These are phyloP conservation scores for Lates japonicus DNA, from an alignment of 2,797 vertebrate genomes.

Conservation along the genomic window DNA sequence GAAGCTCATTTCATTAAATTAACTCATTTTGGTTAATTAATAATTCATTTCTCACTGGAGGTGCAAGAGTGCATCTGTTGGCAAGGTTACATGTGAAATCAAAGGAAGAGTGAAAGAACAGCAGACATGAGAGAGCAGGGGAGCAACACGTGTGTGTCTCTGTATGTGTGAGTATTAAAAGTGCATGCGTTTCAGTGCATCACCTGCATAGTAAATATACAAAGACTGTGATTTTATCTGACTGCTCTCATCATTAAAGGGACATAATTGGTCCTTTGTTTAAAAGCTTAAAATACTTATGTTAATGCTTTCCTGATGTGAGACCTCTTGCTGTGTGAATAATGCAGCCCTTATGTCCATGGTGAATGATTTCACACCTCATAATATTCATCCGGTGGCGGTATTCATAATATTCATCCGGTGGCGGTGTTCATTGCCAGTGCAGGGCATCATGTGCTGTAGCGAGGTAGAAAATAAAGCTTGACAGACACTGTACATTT, in stretches of 20 bases:
- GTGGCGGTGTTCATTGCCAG: not conserved
- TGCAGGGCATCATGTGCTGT: not conserved
- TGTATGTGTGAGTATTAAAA: not conserved
- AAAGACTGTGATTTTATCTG: not conserved
- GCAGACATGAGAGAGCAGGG: not conserved
- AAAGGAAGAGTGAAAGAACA: slow-evolving; percentile 14
- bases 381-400: not conserved
- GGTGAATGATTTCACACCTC: not conserved
- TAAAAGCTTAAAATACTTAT: too few relatives aligned
- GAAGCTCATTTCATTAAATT: slow-evolving; percentile 41
- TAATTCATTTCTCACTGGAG: slow-evolving; percentile 43
- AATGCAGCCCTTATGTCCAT: not conserved
- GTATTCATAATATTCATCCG: not conserved
- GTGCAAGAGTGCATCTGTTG: slow-evolving; percentile 24
- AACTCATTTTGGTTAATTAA: slow-evolving; percentile 42
- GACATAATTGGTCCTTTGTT: too few relatives aligned
- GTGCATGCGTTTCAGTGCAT: not conserved
- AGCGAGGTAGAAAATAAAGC: not conserved
- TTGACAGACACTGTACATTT: not conserved
- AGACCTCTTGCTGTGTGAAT: not conserved
- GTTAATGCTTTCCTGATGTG: too few relatives aligned
- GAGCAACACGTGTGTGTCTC: slow-evolving; percentile 2
- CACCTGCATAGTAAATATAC: not conserved
- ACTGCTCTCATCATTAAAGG: not conserved
- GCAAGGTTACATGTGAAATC: slow-evolving; percentile 38